These are phyloP conservation scores for Bovichtus variegatus DNA, from an alignment of 2,797 vertebrate species.

Conservation along the genomic window DNA sequence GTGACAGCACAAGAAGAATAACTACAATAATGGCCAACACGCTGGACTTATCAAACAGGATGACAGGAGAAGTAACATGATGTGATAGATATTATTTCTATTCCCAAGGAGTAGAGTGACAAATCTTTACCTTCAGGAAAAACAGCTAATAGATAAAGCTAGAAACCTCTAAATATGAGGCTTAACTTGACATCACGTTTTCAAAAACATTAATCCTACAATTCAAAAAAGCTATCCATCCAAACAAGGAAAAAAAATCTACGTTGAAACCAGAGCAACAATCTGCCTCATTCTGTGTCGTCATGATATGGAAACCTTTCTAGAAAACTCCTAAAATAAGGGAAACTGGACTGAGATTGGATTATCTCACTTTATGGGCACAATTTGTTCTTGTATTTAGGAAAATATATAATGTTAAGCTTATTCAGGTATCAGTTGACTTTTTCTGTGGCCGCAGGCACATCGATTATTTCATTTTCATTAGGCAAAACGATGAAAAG, in stretches of 20 bases:
- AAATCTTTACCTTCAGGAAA: not conserved
- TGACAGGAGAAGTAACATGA: conserved; percentile 1
- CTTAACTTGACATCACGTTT: not conserved
- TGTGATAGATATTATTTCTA: not conserved
- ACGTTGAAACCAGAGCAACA: not conserved
- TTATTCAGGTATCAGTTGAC: not conserved
- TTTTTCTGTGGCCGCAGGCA: not conserved
- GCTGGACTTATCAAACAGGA: not conserved
- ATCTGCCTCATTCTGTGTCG: not conserved
- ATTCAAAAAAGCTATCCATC: not conserved
- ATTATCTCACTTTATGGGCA: not conserved
- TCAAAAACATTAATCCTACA: not conserved
- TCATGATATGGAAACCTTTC: not conserved
- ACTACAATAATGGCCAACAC: not conserved
- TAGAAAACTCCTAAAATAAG: not conserved
- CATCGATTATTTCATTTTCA: not conserved
- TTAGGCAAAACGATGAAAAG: not conserved
- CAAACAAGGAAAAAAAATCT: too few relatives aligned
- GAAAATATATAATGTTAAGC: not conserved
- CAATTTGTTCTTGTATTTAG: not conserved
- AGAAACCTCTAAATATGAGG: not conserved
- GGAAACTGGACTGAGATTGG: not conserved
- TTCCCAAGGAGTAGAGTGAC: not conserved
- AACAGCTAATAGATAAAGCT: not conserved
- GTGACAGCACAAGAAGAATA: conserved; percentile 4